Evolutionary conservation across 2,113 vertebrate genomes (phyloP), one percentile per base, ranked within the genome.

Genomic region (Thomomys bottae): DNA sequence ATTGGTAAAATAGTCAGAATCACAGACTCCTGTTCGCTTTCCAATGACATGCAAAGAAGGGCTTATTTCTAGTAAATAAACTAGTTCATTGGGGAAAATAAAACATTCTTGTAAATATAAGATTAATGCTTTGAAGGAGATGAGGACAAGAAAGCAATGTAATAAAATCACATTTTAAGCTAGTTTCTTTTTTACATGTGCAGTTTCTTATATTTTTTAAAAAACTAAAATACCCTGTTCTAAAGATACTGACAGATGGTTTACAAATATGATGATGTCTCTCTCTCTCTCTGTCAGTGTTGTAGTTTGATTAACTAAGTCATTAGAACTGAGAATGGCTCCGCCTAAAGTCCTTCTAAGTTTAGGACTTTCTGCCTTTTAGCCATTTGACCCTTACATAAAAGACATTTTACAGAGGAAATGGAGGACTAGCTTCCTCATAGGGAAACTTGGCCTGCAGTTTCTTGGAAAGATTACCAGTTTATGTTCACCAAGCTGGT

Each of bases 1-100:
- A 94, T 89, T 90, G 40, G 32, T 92, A 82, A 96, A 92, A 95
- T 49, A 89, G 57, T 32, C n/a, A 88, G n/a, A 88, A 94, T 86
- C 71, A 84, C 8, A 93, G 72, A 84, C 15, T 78, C 38, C n/a
- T 49, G 40, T 76, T 90, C 61, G 42, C 30, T 89, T 96, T 89
- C 87, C 84, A 94, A 93, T 81, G 49, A 73, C 49, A 36, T 34
- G 38, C n/a, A 92, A 91, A 73, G 28, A 81, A 76, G 66, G 20
- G 14, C 34, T 88, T 94, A 70, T 91, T 94, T 94, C 77, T 71
- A 94, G 78, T 67, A 94, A 84, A 94, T 92, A 94, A 93, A 87
- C 30, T 40, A 84, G 76, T 88, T 87, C 72, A 70, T 40, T 40
- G 23, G 40, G 32, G 23, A 88, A 63, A 88, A 88, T 32, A 87